phyloP scores from a whole-genome alignment of 2,113 vertebrate species.

The Festucalex cinctus region DNA sequence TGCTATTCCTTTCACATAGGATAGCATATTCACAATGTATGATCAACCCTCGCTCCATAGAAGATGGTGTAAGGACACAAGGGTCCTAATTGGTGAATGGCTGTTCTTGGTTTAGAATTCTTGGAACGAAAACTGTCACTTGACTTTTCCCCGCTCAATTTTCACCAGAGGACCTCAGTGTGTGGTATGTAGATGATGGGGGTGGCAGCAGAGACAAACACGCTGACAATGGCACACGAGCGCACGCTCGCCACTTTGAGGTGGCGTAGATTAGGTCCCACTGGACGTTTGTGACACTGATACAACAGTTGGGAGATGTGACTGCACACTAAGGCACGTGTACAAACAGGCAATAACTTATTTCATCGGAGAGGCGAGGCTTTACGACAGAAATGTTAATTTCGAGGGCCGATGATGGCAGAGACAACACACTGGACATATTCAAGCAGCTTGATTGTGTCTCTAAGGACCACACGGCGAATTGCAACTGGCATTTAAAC shows the following conservation, averaged over 20 bases:
- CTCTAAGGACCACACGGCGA: neutral
- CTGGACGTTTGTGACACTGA: conserved; percentile 54
- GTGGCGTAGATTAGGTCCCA: conserved; percentile 51
- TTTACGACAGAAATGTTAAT: conserved; percentile 36
- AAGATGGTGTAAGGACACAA: no score
- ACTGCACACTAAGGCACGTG: conserved; percentile 8
- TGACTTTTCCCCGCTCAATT: neutral
- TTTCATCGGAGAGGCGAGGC: conserved; percentile 39
- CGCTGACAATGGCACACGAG: conserved; percentile 23
- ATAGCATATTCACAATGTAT: no score
- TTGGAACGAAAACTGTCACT: neutral
- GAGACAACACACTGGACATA: neutral
- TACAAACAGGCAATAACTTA: conserved; percentile 10
- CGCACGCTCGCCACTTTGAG: conserved; percentile 26
- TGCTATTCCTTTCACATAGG: no score
- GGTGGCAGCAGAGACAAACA: conserved; percentile 41
- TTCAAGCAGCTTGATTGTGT: neutral
- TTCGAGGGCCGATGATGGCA: neutral
- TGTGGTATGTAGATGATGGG: conserved; percentile 38
- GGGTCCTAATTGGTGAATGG: neutral
- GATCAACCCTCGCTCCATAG: no score
- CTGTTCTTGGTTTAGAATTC: neutral
- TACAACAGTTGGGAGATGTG: conserved; percentile 58
- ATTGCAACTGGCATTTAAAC: neutral
- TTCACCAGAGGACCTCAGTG: neutral